Percentiles rank a stretch among this genome's conserved stretches.
phyloP scores from a whole-genome alignment of 2,113 vertebrate species.

The Aplodontia rufa region DNA sequence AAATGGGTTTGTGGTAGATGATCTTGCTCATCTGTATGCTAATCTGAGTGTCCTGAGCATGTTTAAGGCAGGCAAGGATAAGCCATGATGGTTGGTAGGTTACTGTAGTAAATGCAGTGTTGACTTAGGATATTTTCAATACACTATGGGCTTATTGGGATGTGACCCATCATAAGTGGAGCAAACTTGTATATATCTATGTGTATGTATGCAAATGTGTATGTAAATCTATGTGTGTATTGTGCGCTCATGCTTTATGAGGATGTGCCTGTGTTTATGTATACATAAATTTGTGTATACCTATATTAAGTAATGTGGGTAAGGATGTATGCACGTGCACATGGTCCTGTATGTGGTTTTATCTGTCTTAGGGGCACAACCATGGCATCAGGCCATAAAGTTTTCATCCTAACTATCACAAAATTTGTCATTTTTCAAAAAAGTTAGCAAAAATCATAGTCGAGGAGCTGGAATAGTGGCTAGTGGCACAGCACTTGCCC shows the following conservation, averaged over 20 bases:
- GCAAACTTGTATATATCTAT: not conserved
- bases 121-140: not conserved
- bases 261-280: no score
- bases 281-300: not conserved
- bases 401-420: not conserved
- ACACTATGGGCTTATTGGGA: no score
- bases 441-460: no score
- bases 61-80: not conserved
- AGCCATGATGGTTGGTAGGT: fast-evolving
- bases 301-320: not conserved
- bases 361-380: not conserved
- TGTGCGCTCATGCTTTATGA: no score
- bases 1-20: not conserved
- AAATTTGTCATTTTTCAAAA: not conserved
- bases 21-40: not conserved
- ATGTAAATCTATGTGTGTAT: not conserved
- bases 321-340: fast-evolving
- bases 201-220: not conserved
- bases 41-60: no score
- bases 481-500: no score
- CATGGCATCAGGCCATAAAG: not conserved
- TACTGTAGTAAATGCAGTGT: not conserved
- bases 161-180: not conserved
- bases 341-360: no score
- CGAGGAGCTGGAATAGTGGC: no score